Conservation (phyloP, 1,140 invertebrate species). For the Tachypleus tridentatus region DNA sequence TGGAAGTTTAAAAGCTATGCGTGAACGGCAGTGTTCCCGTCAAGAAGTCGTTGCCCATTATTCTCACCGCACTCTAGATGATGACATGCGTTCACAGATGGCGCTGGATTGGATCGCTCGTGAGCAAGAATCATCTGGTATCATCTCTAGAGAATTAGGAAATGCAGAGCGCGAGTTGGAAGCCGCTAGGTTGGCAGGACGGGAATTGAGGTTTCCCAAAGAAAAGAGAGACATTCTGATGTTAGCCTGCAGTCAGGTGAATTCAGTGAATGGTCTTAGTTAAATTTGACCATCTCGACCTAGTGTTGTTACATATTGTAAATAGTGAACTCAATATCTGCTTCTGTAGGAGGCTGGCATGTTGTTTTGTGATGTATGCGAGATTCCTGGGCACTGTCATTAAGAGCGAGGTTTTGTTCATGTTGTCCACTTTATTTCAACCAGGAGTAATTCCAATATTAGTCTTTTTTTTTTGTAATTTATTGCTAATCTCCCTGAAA, state of each 20-base stretch:
- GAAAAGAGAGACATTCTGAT: conserved; percentile 90
- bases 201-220: conserved; percentile 84
- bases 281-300: neutral
- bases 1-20: conserved; percentile 75
- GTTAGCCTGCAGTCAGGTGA: conserved; percentile 64
- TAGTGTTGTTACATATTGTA: no score
- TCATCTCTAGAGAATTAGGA: conserved; percentile 64
- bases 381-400: no score
- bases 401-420: no score
- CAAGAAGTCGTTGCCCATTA: conserved; percentile 92
- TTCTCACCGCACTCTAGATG: conserved; percentile 73
- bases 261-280: conserved; percentile 14
- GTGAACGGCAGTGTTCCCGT: conserved; percentile 82
- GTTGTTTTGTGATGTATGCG: no score
- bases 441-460: no score
- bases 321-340: no score
- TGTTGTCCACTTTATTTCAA: no score
- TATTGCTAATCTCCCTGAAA: no score
- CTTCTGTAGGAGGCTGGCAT: no score
- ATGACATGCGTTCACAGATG: conserved; percentile 93
- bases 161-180: conserved; percentile 76
- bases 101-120: conserved; percentile 82
- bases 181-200: conserved; percentile 71
- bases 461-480: no score
- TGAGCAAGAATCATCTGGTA: conserved; percentile 68